Percentiles rank a stretch among this genome's conserved stretches.
Conservation (phyloP, 2,888 invertebrate genomes). For the Microdon myrmicae region DNA sequence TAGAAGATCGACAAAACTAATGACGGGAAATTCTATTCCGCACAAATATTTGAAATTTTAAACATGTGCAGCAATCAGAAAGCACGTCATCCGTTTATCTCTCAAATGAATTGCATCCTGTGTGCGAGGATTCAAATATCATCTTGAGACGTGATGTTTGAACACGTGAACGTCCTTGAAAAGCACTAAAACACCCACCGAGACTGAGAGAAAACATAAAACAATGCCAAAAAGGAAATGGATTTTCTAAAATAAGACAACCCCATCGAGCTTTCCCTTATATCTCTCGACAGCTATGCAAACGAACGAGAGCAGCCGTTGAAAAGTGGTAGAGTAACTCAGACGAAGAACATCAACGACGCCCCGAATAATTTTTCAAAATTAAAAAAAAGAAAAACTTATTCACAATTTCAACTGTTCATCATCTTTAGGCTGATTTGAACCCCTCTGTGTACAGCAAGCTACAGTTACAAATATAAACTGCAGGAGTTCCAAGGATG, state of each 20-base stretch:
- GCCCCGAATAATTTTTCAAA: constrained; percentile 13
- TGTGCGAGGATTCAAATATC: constrained; percentile 48
- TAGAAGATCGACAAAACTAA: constrained; percentile 36
- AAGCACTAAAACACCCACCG: constrained; percentile 44
- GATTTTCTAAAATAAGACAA: constrained; percentile 35
- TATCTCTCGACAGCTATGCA: neutral
- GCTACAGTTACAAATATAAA: neutral
- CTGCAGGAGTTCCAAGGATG: neutral
- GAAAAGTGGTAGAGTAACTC: constrained; percentile 1
- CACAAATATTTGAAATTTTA: constrained; percentile 47
- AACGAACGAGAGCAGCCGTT: constrained; percentile 6
- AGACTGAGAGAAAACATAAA: constrained; percentile 45
- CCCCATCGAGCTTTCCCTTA: too few species aligned
- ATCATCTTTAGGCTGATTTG: constrained; percentile 15
- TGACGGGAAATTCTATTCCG: constrained; percentile 37
- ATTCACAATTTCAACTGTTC: constrained; percentile 45
- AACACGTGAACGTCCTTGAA: constrained; percentile 43
- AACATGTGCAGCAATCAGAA: constrained; percentile 52
- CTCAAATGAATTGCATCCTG: constrained; percentile 50
- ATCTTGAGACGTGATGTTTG: constrained; percentile 51
- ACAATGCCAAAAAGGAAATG: constrained; percentile 49
- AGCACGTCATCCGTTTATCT: constrained; percentile 51
- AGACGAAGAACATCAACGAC: constrained; percentile 5
- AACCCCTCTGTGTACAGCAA: neutral
- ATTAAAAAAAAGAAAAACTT: too few species aligned